Conservation (phyloP, 2,888 invertebrate genomes). For the Drosophila putrida region DNA sequence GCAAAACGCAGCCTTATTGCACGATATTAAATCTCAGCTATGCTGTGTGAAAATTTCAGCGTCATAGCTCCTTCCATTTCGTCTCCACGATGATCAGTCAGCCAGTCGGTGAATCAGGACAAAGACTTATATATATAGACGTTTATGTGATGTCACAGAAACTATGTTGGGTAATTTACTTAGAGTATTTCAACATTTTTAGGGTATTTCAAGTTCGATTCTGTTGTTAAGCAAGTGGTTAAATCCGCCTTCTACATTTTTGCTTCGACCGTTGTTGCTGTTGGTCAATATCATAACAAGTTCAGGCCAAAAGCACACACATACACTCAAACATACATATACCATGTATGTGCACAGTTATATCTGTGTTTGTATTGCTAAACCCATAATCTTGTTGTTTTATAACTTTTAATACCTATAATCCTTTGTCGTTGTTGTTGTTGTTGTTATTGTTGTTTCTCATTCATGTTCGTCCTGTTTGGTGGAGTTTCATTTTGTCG, state of each 20-base stretch:
- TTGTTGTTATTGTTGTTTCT: slow-evolving; percentile 25
- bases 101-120: too few relatives aligned
- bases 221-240: background rate
- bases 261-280: slow-evolving; percentile 9
- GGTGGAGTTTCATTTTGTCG: slow-evolving; percentile 50
- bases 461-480: slow-evolving; percentile 21
- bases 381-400: slow-evolving; percentile 77
- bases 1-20: too few relatives aligned
- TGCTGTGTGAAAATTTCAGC: too few relatives aligned
- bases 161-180: too few relatives aligned
- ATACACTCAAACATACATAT: slow-evolving; percentile 4
- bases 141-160: too few relatives aligned
- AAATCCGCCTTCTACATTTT: too few relatives aligned
- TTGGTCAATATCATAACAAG: slow-evolving; percentile 54
- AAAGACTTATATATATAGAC: too few relatives aligned
- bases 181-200: too few relatives aligned
- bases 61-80: too few relatives aligned
- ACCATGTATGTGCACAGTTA: slow-evolving; percentile 2
- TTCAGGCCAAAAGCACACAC: slow-evolving; percentile 35
- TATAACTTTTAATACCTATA: slow-evolving; percentile 80
- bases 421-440: slow-evolving; percentile 60
- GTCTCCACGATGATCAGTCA: too few relatives aligned
- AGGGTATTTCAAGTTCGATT: slow-evolving; percentile 16
- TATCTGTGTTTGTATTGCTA: slow-evolving; percentile 58
- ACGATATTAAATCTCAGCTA: too few relatives aligned